Base-by-base conservation (phyloP, 2,888 invertebrate species). In the Erebia palarica region DNA sequence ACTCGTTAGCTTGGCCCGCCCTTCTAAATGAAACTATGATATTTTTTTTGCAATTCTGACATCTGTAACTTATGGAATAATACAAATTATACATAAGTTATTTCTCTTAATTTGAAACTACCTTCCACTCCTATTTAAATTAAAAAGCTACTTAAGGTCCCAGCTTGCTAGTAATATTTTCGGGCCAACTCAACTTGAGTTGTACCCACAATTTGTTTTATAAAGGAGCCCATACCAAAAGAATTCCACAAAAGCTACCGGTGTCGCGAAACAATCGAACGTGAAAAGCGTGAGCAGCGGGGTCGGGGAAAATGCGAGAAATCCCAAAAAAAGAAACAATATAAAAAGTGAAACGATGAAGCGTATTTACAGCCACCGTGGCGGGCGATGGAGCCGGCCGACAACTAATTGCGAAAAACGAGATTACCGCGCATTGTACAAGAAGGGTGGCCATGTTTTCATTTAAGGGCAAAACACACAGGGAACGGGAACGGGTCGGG, bases 381-480 rank as follows among this genome's bases (percentile, higher is more conserved):
- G 83, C 81, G 82, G 84, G 85, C 84, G 86, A 87, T 85, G 87
- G 83, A 86, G 81, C 85, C 85, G 82, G 84, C 84, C 84, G 86
- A 84, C 84, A 83, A 88, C 89, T 90, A 90, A 92, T 91, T 90
- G 90, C 87, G 86, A 87, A 86, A 89, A 91, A 91, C 89, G 84
- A 89, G 90, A 91, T 91, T 91, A 91, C 89, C 90, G 87, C 88
- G 84, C 85, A 85, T 85, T 73, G 77, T 74, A 74, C 72, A 13
- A 65, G 36, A 68, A 72, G 72, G 72, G 71, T 53, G 82, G 85
- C 84, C 86, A 82, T 84, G 83, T 83, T 14, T 44, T 57, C 27
- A 72, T 69, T 69, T 66, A 47, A 65, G n/a, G n/a, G n/a, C n/a
- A n/a, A n/a, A n/a, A n/a, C n/a, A n/a, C n/a, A n/a, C n/a, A n/a